These are phyloP conservation scores for Emydocephalus ijimae DNA, from an alignment of 2,113 vertebrate species.

Conservation along the genomic window DNA sequence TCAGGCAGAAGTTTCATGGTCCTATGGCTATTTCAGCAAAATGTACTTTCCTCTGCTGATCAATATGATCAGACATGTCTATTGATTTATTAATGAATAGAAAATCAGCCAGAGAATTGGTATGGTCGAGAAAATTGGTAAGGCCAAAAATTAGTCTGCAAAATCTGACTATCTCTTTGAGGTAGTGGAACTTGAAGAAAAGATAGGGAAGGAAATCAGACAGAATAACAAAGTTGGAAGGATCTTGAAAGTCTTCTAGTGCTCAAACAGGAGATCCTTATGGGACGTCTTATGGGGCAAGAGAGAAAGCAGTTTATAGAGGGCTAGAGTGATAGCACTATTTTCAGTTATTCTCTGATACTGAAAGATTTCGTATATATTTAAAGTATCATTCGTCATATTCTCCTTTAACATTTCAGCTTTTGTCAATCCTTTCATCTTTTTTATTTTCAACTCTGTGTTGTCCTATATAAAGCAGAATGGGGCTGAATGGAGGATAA, in stretches of 20 bases:
- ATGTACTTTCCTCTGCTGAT: neutral
- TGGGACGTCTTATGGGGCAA: neutral
- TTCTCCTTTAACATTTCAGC: neutral
- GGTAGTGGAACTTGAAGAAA: neutral
- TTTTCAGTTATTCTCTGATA: neutral
- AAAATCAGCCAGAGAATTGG: neutral
- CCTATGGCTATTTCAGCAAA: neutral
- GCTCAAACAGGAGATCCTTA: neutral
- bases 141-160: neutral
- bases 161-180: neutral
- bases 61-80: neutral
- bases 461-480: neutral
- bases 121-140: neutral
- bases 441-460: neutral
- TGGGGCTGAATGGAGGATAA: neutral
- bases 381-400: neutral
- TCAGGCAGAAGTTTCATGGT: neutral
- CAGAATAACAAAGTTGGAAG: neutral
- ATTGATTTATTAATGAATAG: neutral
- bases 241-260: neutral
- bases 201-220: neutral
- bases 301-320: neutral
- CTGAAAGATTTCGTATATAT: neutral
- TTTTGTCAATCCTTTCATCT: neutral
- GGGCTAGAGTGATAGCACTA: neutral